phyloP scores from a whole-genome alignment of 1,140 invertebrate species.

The Trialeurodes vaporariorum region DNA sequence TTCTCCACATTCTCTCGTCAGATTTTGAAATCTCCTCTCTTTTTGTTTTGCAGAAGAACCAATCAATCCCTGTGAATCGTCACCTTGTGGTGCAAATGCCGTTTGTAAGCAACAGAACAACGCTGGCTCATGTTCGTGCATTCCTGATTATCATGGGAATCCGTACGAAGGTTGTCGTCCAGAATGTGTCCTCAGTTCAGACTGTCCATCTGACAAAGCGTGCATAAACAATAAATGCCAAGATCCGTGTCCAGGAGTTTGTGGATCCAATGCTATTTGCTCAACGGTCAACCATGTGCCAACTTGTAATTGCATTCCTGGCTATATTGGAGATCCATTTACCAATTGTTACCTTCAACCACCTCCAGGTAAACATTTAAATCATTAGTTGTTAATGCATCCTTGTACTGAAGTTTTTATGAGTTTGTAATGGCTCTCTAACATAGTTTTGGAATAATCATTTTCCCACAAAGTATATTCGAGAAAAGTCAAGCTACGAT shows the following conservation, averaged over 20 bases:
- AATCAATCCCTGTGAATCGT: constrained; percentile 42
- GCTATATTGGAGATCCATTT: constrained; percentile 40
- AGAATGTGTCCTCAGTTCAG: constrained; percentile 43
- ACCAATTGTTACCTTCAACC: constrained; percentile 29
- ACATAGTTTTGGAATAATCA: no score
- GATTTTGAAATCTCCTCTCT: constrained; percentile 6
- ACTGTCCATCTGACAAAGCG: constrained; percentile 40
- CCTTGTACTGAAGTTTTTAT: no score
- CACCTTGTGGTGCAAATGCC: constrained; percentile 54
- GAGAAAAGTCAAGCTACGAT: no score
- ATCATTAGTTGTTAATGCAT: no score
- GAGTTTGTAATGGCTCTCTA: no score
- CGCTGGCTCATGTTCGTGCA: constrained; percentile 47
- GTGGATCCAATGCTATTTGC: constrained; percentile 38
- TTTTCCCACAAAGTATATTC: no score
- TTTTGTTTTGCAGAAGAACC: constrained; percentile 22
- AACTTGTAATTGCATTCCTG: constrained; percentile 44
- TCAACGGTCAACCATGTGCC: constrained; percentile 49
- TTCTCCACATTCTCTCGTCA: background rate
- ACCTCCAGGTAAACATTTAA: constrained; percentile 17
- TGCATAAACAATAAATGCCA: constrained; percentile 35
- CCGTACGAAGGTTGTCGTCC: constrained; percentile 39
- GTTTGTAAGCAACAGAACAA: constrained; percentile 39
- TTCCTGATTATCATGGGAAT: constrained; percentile 47
- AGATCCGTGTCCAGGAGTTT: constrained; percentile 45